These are phyloP conservation scores for Ophion costatus DNA, from an alignment of 2,888 invertebrate genomes.

Conservation along the genomic window DNA sequence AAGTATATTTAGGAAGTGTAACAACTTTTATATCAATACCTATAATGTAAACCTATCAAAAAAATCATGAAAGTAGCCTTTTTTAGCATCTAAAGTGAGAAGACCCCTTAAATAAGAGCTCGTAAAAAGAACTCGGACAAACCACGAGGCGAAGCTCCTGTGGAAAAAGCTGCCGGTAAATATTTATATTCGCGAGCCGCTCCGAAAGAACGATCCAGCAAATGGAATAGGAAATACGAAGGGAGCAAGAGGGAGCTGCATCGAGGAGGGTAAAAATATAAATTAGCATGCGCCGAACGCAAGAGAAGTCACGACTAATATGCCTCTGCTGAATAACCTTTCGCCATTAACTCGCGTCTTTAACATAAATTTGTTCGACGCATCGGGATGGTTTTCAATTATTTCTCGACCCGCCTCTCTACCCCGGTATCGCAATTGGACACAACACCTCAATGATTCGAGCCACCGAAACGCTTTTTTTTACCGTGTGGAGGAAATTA, in stretches of 20 bases:
- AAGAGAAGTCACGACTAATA: slow-evolving; percentile 56
- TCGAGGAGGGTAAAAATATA: slow-evolving; percentile 33
- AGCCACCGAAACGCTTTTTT: neutral
- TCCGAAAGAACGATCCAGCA: slow-evolving; percentile 28
- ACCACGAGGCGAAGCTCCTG: slow-evolving; percentile 39
- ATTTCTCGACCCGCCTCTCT: slow-evolving; percentile 16
- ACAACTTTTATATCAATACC: no score
- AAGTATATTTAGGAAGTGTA: no score
- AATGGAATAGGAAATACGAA: slow-evolving; percentile 10
- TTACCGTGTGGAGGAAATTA: neutral
- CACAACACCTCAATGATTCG: neutral
- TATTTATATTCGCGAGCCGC: slow-evolving; percentile 21
- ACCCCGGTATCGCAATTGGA: slow-evolving; percentile 7
- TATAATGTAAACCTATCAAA: no score
- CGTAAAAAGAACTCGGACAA: neutral
- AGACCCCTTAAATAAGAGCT: no score
- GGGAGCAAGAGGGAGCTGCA: slow-evolving; percentile 16
- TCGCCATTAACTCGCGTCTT: slow-evolving; percentile 42
- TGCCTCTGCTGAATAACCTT: slow-evolving; percentile 51
- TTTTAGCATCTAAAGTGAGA: no score
- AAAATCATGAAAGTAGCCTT: no score
- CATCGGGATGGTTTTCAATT: slow-evolving; percentile 54
- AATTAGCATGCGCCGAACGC: slow-evolving; percentile 55
- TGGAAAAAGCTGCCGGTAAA: slow-evolving; percentile 22
- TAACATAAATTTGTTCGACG: slow-evolving; percentile 60